Base-by-base conservation (phyloP, 2,888 invertebrate species). In the Galerucella nymphaeae region DNA sequence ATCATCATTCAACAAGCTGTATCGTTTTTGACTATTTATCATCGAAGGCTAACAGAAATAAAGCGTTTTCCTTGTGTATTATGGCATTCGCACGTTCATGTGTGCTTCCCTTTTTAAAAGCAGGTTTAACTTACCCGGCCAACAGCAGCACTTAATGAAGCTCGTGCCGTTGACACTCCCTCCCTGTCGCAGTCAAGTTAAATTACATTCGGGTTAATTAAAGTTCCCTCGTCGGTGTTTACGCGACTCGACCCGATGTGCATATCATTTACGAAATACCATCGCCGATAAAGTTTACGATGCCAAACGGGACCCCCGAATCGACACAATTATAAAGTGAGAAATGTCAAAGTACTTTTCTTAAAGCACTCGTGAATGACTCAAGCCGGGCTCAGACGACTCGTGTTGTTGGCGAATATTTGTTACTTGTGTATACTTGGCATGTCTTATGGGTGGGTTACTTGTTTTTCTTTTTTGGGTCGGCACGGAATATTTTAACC, bases 161-260 rank as follows among this genome's bases (percentile, higher is more conserved):
- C 75, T 75, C 72, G 77, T 79, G 78, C 78, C 76, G 78, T 77
- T 77, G 78, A 80, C 80, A 79, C 80, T 79, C 79, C 80, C 78
- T 76, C 78, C 70, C 74, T 58, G 42, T 38, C 64, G 30, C 77
- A 78, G 78, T 75, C 77, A 80, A 80, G 78, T 80, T 79, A 80
- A 82, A 75, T 83, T 83, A 82, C 82, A 78, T 81, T 77, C 78
- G 82, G 80, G 82, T 83, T 83, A 83, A 83, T 83, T 83, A 83
- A 82, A 83, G 82, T 83, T 70, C 82, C 80, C 81, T 74, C 77
- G 81, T 76, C 80, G 81, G 78, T 83, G 82, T 83, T 83, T 83
- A 82, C 79, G 79, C 78, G 78, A 71, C 77, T 76, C 18, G 69
- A 41, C 70, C 70, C 73, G 62, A 61, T 65, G 75, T 70, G 70